These are phyloP conservation scores for Calonectris borealis DNA, from an alignment of 2,113 vertebrate genomes.

Conservation along the genomic window DNA sequence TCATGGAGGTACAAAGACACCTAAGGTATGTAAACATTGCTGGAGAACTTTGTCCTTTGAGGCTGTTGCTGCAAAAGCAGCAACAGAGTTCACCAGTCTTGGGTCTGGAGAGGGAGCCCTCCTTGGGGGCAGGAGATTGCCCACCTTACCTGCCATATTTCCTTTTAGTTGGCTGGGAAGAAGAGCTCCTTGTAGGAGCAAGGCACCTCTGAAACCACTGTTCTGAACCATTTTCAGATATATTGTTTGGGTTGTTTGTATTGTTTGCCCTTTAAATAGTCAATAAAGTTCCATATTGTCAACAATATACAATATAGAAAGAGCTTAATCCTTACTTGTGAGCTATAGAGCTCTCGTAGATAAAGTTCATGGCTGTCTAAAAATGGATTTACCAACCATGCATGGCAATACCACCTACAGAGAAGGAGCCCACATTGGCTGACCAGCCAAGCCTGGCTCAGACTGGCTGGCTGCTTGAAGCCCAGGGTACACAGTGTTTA, in stretches of 20 bases:
- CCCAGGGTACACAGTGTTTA: not conserved
- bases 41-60: not conserved
- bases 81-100: not conserved
- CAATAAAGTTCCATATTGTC: not conserved
- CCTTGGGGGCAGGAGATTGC: not conserved
- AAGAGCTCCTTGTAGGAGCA: not conserved
- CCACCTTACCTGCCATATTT: not conserved
- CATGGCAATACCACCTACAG: not conserved
- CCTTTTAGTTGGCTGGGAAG: not conserved
- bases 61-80: not conserved
- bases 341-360: not conserved
- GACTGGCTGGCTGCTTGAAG: not conserved
- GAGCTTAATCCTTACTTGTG: not conserved
- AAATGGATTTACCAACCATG: not conserved
- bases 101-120: not conserved
- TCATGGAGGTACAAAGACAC: not conserved
- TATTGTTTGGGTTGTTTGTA: not conserved
- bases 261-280: not conserved
- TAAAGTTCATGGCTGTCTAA: not conserved
- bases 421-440: not conserved
- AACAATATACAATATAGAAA: not conserved
- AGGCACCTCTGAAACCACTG: not conserved
- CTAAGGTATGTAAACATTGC: not conserved
- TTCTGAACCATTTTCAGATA: not conserved
- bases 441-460: not conserved